These are phyloP conservation scores for Arenaria interpres DNA, from an alignment of 2,113 vertebrate species.

Conservation along the genomic window DNA sequence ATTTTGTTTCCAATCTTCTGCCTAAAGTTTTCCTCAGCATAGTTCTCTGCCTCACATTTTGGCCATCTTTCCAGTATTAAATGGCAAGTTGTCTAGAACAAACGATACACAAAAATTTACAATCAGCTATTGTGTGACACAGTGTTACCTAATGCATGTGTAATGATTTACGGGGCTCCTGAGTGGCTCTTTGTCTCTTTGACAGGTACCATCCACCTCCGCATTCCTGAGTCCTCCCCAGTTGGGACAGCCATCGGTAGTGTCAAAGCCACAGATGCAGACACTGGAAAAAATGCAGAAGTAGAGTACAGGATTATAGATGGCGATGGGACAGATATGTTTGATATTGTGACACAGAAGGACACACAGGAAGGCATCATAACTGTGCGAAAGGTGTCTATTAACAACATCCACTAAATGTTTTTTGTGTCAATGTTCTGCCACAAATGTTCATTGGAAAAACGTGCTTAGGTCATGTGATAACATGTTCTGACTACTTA, in stretches of 20 bases:
- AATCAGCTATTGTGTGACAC: background rate
- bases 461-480: background rate
- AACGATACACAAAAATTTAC: background rate
- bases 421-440: background rate
- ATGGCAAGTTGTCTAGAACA: background rate
- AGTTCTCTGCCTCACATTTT: background rate
- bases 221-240: slow-evolving; percentile 78
- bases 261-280: slow-evolving; percentile 81
- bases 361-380: slow-evolving; percentile 83
- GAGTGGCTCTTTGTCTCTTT: slow-evolving; percentile 27
- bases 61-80: background rate
- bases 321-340: slow-evolving; percentile 81
- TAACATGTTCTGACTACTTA: background rate
- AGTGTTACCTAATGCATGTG: background rate
- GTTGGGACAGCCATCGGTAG: slow-evolving; percentile 79
- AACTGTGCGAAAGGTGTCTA: slow-evolving; percentile 78
- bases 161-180: background rate
- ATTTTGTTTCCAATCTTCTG: background rate
- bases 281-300: slow-evolving; percentile 83
- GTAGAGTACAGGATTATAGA: slow-evolving; percentile 81
- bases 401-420: background rate
- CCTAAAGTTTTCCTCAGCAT: background rate
- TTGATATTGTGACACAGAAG: slow-evolving; percentile 80
- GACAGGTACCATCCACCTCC: slow-evolving; percentile 78
- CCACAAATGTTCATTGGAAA: background rate